Conservation (phyloP, 2,797 vertebrate species). For the Leptatherina wallacei region DNA sequence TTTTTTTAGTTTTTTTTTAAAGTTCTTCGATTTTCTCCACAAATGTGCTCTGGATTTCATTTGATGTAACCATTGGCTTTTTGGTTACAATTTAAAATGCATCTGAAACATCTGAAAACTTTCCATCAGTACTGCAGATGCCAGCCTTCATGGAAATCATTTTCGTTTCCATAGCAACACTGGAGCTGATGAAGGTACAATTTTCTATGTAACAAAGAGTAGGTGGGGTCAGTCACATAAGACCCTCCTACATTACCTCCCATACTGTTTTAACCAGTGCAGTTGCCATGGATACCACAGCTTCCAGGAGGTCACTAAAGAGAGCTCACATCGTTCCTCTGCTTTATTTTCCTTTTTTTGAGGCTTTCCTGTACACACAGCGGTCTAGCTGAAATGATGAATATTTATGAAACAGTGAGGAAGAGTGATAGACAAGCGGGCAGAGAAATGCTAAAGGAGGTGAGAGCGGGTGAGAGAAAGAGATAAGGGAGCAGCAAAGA, state of each 20-base stretch:
- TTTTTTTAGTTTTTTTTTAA: neutral
- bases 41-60: neutral
- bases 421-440: slow-evolving; percentile 37
- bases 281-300: slow-evolving; percentile 61
- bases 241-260: slow-evolving; percentile 58
- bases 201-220: slow-evolving; percentile 57
- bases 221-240: slow-evolving; percentile 48
- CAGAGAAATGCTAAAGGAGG: slow-evolving; percentile 28
- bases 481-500: slow-evolving; percentile 35
- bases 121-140: neutral
- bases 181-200: slow-evolving; percentile 61
- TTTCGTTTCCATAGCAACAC: slow-evolving; percentile 65
- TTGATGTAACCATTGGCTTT: neutral
- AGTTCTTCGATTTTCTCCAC: neutral
- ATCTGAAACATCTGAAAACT: neutral
- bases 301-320: slow-evolving; percentile 59
- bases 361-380: slow-evolving; percentile 58
- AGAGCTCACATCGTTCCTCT: slow-evolving; percentile 46
- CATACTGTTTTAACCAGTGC: slow-evolving; percentile 49
- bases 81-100: neutral
- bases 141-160: slow-evolving; percentile 45
- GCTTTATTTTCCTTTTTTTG: slow-evolving; percentile 24
- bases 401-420: slow-evolving; percentile 61
- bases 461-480: slow-evolving; percentile 30
- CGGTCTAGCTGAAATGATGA: slow-evolving; percentile 49